These are phyloP conservation scores for Chrysomallon squamiferum DNA, from an alignment of 1,140 invertebrate genomes.

Conservation along the genomic window DNA sequence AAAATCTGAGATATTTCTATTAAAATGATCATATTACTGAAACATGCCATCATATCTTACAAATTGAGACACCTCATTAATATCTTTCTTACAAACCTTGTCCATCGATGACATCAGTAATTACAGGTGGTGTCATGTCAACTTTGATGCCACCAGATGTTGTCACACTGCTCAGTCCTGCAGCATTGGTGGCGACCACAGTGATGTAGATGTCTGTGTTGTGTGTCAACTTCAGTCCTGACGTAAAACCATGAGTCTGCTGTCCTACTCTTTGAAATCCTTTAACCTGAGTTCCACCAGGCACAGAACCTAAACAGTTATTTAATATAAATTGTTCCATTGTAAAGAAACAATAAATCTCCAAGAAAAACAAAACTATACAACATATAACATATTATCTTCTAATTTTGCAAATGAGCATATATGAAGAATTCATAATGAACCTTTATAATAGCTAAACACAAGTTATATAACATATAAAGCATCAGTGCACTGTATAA, in stretches of 20 bases:
- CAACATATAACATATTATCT: too few relatives aligned
- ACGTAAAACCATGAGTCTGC: conserved; percentile 27
- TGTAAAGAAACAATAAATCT: too few relatives aligned
- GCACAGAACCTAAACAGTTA: conserved; percentile 22
- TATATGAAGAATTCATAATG: too few relatives aligned
- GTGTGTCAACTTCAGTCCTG: conserved; percentile 25
- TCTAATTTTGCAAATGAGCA: too few relatives aligned
- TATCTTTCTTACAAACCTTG: neutral
- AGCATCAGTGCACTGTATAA: too few relatives aligned
- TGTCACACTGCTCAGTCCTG: conserved; percentile 28
- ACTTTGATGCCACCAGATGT: conserved; percentile 27
- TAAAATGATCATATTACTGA: too few relatives aligned
- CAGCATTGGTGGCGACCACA: conserved; percentile 38
- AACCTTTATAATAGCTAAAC: too few relatives aligned
- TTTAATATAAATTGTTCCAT: too few relatives aligned
- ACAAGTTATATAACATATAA: too few relatives aligned
- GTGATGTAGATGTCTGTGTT: conserved; percentile 33
- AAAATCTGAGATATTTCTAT: too few relatives aligned
- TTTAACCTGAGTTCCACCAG: conserved; percentile 40
- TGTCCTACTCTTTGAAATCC: conserved; percentile 31
- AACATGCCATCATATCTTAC: too few relatives aligned
- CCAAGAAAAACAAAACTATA: too few relatives aligned
- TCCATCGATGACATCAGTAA: conserved; percentile 34
- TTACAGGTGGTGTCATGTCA: conserved; percentile 36
- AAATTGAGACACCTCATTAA: neutral